Evolutionary conservation across 2,797 vertebrate genomes (phyloP).

Genomic region (Hyperoplus lanceolatus): DNA sequence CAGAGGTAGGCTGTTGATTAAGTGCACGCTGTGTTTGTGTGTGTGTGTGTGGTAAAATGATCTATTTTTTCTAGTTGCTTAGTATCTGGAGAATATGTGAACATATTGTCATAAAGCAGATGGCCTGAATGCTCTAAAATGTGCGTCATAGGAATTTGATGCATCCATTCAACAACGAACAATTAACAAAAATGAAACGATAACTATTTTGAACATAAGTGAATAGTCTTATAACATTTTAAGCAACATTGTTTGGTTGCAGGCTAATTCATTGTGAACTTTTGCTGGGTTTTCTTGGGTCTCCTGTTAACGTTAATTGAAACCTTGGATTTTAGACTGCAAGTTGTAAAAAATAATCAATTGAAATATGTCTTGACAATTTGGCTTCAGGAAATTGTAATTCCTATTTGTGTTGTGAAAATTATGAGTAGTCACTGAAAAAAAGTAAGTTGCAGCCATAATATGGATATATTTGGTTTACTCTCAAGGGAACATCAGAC

Average conservation of each 20-base stretch:
- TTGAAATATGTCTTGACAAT: background rate
- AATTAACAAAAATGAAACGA: background rate
- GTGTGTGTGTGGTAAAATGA: background rate
- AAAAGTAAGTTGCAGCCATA: background rate
- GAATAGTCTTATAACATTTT: background rate
- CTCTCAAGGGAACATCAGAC: background rate
- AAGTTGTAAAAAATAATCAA: background rate
- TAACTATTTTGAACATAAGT: background rate
- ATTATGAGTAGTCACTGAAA: background rate
- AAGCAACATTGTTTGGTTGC: background rate
- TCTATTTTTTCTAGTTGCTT: background rate
- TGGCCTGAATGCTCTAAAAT: background rate
- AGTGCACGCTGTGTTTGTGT: background rate
- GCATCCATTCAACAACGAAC: no score
- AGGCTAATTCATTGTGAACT: background rate
- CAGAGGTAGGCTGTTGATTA: slow-evolving; percentile 86
- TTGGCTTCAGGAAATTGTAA: background rate
- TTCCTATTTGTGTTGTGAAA: background rate
- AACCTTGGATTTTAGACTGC: background rate
- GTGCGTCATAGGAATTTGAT: background rate
- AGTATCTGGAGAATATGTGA: background rate
- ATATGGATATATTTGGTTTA: background rate
- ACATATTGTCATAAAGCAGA: background rate
- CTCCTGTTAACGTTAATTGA: background rate
- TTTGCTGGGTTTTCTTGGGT: background rate